phyloP scores from a whole-genome alignment of 2,888 invertebrate species.

The Tubulanus polymorphus region DNA sequence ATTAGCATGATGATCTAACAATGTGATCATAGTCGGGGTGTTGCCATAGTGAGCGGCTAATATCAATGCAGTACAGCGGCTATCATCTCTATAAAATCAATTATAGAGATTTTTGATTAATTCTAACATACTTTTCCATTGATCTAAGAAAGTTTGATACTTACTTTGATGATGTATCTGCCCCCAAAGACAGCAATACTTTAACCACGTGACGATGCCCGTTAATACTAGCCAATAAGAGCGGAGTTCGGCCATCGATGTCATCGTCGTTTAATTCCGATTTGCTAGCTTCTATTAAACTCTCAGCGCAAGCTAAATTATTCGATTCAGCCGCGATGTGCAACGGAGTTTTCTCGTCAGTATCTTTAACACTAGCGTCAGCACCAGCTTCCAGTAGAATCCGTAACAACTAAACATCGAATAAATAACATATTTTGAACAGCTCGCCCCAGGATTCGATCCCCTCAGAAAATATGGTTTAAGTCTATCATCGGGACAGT shows the following conservation, averaged over 20 bases:
- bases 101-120: neutral
- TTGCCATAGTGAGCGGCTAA: constrained; percentile 25
- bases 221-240: constrained; percentile 24
- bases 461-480: no score
- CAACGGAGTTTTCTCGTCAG: constrained; percentile 26
- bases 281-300: constrained; percentile 21
- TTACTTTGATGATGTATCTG: constrained; percentile 25
- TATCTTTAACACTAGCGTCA: constrained; percentile 22
- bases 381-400: constrained; percentile 23
- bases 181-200: constrained; percentile 23
- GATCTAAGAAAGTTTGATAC: neutral
- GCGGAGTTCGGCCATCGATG: constrained; percentile 27
- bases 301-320: constrained; percentile 25
- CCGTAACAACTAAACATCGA: constrained; percentile 22
- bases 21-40: constrained; percentile 57
- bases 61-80: constrained; percentile 26
- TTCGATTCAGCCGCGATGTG: constrained; percentile 29
- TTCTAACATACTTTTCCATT: neutral
- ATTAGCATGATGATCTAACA: constrained; percentile 25
- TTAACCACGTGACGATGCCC: constrained; percentile 26
- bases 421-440: no score
- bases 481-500: no score
- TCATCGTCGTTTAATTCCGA: constrained; percentile 31
- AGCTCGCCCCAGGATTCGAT: no score
- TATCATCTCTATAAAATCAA: constrained; percentile 22